Percentiles rank a stretch among this genome's conserved stretches.
phyloP scores from a whole-genome alignment of 2,888 invertebrate species.

The Camponotus fellah region DNA sequence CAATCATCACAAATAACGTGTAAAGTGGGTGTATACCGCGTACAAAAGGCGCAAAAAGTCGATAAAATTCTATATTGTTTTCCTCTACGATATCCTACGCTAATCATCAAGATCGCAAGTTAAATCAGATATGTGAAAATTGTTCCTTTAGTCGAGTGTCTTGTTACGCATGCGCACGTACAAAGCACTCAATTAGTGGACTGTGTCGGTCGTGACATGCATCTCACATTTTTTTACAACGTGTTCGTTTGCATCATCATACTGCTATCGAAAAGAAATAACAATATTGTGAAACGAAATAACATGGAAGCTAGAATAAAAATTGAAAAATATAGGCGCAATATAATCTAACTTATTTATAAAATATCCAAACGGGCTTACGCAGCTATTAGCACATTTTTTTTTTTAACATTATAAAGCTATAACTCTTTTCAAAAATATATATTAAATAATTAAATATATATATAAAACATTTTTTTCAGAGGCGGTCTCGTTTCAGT shows the following conservation, averaged over 20 bases:
- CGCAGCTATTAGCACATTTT: neutral
- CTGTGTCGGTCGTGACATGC: slow-evolving; percentile 3
- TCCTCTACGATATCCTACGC: neutral
- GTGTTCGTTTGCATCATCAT: neutral
- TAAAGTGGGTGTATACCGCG: slow-evolving; percentile 79
- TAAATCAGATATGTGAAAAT: slow-evolving; percentile 71
- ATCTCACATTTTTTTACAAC: neutral
- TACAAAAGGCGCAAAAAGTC: slow-evolving; percentile 75
- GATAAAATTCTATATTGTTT: slow-evolving; percentile 35
- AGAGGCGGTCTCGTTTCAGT: too few species aligned
- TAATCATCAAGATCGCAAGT: slow-evolving; percentile 47
- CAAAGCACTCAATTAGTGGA: slow-evolving; percentile 30
- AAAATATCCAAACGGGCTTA: slow-evolving; percentile 3
- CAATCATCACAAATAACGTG: slow-evolving; percentile 74
- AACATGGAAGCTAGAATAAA: neutral
- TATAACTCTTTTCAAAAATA: slow-evolving; percentile 6
- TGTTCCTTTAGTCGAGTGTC: slow-evolving; percentile 56
- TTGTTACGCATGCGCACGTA: slow-evolving; percentile 59
- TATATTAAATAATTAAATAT: slow-evolving; percentile 16
- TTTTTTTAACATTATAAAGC: slow-evolving; percentile 8
- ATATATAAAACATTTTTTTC: neutral
- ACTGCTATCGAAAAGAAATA: neutral
- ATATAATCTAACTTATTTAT: slow-evolving; percentile 8
- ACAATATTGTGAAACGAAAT: neutral
- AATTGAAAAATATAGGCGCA: neutral